Percentiles rank a stretch among this genome's conserved stretches.
Evolutionary conservation across 2,113 vertebrate species (phyloP).

Genomic region (Brevimyrus niger): DNA sequence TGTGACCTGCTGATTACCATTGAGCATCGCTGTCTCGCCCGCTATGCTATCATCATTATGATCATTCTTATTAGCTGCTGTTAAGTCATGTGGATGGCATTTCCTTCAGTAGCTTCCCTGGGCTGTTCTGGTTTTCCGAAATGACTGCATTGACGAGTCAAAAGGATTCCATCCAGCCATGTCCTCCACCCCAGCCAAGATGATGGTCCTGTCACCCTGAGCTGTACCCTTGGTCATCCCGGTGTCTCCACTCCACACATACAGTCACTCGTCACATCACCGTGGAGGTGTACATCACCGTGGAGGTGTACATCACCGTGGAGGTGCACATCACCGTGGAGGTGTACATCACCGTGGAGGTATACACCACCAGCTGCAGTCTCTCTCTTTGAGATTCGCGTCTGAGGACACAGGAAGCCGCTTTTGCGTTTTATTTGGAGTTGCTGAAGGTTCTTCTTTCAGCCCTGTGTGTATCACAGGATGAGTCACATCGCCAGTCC

Average conservation of each 20-base stretch:
- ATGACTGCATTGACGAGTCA: not conserved
- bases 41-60: not conserved
- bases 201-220: not conserved
- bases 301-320: not conserved
- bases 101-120: not conserved
- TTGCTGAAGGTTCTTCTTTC: not conserved
- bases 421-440: not conserved
- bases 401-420: not conserved
- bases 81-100: not conserved
- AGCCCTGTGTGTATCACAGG: not conserved
- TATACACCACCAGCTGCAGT: not conserved
- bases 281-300: not conserved
- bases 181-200: not conserved
- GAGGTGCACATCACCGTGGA: not conserved
- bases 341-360: not conserved
- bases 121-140: not conserved
- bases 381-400: not conserved
- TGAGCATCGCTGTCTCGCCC: not conserved
- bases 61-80: not conserved
- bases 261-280: not conserved
- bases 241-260: not conserved
- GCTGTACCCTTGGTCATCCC: not conserved
- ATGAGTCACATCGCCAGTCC: not conserved
- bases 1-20: not conserved
- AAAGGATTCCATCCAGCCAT: not conserved